Base-by-base conservation (phyloP, 2,797 vertebrate species). In the Tapirus indicus region DNA sequence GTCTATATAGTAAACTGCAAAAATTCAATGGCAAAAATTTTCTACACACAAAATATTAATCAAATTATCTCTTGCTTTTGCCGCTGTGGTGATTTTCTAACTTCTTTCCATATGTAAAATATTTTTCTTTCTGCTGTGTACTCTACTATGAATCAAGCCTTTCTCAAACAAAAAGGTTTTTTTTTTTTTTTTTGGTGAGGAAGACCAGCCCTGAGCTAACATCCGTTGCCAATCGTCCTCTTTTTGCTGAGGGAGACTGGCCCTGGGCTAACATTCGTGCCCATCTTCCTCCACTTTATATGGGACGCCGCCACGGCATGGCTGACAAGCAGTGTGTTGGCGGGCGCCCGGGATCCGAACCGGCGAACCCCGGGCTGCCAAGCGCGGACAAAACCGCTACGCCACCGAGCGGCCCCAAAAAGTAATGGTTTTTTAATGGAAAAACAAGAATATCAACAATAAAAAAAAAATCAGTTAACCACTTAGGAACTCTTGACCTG, bases 161-260 rank as follows among this genome's bases (percentile, higher is more conserved):
- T 92, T 78, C 56, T 86, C 58, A 92, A 92, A 84, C 1, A 72
- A 72, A 47, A 54, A n/a, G n/a, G n/a, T n/a, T n/a, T n/a, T n/a
- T n/a, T n/a, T n/a, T n/a, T n/a, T n/a, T n/a, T n/a, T n/a, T n/a
- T n/a, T n/a, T n/a, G n/a, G n/a, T n/a, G n/a, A n/a, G n/a, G n/a
- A n/a, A n/a, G n/a, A n/a, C n/a, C n/a, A n/a, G n/a, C n/a, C n/a
- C n/a, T n/a, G n/a, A n/a, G n/a, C n/a, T n/a, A n/a, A n/a, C n/a
- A n/a, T n/a, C n/a, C n/a, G n/a, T n/a, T n/a, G n/a, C n/a, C n/a
- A n/a, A n/a, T n/a, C n/a, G n/a, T n/a, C n/a, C n/a, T n/a, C n/a
- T n/a, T n/a, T n/a, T n/a, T n/a, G n/a, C n/a, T n/a, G n/a, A n/a
- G n/a, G n/a, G n/a, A n/a, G n/a, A n/a, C n/a, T n/a, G n/a, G n/a